Evolutionary conservation across 1,140 invertebrate species (phyloP).

Genomic region (Luehdorfia chinensis): DNA sequence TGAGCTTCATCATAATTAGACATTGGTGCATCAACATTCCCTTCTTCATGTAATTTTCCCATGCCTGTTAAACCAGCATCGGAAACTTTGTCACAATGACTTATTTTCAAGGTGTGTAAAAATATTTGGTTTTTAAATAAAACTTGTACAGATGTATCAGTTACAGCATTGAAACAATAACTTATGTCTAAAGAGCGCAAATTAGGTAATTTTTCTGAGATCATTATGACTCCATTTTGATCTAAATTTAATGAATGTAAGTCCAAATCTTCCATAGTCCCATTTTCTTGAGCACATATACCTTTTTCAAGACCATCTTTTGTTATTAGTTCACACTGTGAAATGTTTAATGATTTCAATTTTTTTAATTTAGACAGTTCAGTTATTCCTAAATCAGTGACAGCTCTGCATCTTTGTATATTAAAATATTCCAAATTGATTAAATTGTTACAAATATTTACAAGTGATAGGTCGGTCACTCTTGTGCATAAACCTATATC

Average conservation of each 20-base stretch:
- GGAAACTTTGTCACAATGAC: conserved; percentile 81
- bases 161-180: conserved; percentile 82
- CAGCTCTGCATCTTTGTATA: conserved; percentile 78
- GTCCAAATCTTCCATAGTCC: conserved; percentile 74
- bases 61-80: conserved; percentile 83
- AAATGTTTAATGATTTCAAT: conserved; percentile 80
- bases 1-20: conserved; percentile 41
- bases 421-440: conserved; percentile 76
- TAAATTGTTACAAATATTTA: conserved; percentile 78
- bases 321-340: conserved; percentile 81
- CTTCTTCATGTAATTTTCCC: conserved; percentile 62
- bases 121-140: conserved; percentile 80
- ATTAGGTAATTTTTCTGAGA: conserved; percentile 77
- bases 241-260: conserved; percentile 80
- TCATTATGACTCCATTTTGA: conserved; percentile 78
- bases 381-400: conserved; percentile 79
- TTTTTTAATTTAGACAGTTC: conserved; percentile 76
- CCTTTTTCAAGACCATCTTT: conserved; percentile 78
- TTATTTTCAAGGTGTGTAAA: conserved; percentile 79
- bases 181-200: conserved; percentile 81
- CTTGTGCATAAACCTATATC: conserved; percentile 81
- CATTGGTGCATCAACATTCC: conserved; percentile 48
- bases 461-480: conserved; percentile 80
- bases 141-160: conserved; percentile 81
- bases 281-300: conserved; percentile 73